Evolutionary conservation across 2,113 vertebrate genomes (phyloP), one percentile per base, ranked within the genome.

Genomic region (Neodon shergylaensis): DNA sequence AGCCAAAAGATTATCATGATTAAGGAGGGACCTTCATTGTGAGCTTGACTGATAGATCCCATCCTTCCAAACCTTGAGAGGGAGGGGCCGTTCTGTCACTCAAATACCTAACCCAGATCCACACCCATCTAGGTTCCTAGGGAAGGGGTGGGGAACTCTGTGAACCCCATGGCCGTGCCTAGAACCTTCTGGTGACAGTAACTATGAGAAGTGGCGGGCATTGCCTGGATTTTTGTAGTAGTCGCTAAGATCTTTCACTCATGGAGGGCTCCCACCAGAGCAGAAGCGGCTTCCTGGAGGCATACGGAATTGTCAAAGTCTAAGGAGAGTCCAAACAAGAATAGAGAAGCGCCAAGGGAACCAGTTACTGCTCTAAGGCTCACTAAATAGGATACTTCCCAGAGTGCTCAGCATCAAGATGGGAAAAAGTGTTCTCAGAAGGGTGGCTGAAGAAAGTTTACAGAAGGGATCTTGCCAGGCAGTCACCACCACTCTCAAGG

Each of bases 11-110:
- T 93, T 65, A 10, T 49, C 33, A 19, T 54, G 87, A 44, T 89
- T 91, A 86, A 95, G 68, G 65, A 96, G 65, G 49, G 28, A 3
- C 74, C 79, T 39, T 16, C 42, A 11, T 24, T 58, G 5, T 77
- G 22, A 94, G 78, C 39, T 65, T 86, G 77, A 83, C 26, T 54
- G 82, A 81, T 49, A 47, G 72, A 94, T 81, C 44, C 68, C 92
- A 49, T 63, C 42, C 78, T 70, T 74, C 73, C 86, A 39, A 33
- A 66, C 39, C 61, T 96, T 39, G 36, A 42, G 14, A 81, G 52
- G 74, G 52, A 83, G 61, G 52, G 52, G 72, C 39, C 19, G 10
- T 39, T 66, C 39, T 89, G 36, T 83, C 70, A 39, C 85, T 68
- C 61, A 90, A 22, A 84, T 61, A 39, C 47, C 72, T 61, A 49